Evolutionary conservation across 2,888 invertebrate genomes (phyloP).

Genomic region (Eledona agricola): DNA sequence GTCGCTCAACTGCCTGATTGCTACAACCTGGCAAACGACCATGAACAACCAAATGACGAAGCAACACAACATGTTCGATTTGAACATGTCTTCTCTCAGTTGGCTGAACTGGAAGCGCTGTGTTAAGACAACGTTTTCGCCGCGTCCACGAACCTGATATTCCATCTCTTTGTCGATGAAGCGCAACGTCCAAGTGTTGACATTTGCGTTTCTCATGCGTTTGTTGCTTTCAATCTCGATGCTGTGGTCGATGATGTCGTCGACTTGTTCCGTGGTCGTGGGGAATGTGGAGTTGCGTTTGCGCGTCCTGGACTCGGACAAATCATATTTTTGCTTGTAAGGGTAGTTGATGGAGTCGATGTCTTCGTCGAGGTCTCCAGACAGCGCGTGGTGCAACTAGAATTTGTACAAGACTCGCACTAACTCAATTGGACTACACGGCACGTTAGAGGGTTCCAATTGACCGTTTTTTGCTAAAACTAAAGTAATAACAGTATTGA

Average conservation of each 20-base stretch:
- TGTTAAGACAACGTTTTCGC: conserved; percentile 22
- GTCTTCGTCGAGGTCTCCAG: conserved; percentile 59
- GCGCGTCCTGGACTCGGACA: conserved; percentile 49
- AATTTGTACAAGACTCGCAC: too few species aligned
- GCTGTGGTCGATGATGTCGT: conserved; percentile 83
- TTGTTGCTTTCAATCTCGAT: conserved; percentile 92
- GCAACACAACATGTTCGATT: conserved; percentile 93
- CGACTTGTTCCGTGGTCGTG: conserved; percentile 67
- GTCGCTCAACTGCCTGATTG: conserved; percentile 77
- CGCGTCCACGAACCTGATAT: conserved; percentile 69
- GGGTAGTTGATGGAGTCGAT: conserved; percentile 55
- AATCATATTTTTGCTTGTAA: conserved; percentile 63
- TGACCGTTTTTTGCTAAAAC: too few species aligned
- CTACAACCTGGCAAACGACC: conserved; percentile 73
- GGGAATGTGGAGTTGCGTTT: conserved; percentile 53
- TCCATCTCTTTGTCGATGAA: conserved; percentile 87
- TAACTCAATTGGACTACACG: too few species aligned
- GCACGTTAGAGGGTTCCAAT: too few species aligned
- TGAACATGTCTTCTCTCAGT: conserved; percentile 90
- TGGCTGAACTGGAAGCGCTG: conserved; percentile 74
- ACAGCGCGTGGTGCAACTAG: conserved; percentile 57
- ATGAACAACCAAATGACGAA: conserved; percentile 91
- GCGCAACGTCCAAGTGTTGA: conserved; percentile 85
- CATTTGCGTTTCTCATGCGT: conserved; percentile 85
- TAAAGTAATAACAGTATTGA: too few species aligned